phyloP scores from a whole-genome alignment of 2,113 vertebrate genomes.

The Pelusios castaneus region DNA sequence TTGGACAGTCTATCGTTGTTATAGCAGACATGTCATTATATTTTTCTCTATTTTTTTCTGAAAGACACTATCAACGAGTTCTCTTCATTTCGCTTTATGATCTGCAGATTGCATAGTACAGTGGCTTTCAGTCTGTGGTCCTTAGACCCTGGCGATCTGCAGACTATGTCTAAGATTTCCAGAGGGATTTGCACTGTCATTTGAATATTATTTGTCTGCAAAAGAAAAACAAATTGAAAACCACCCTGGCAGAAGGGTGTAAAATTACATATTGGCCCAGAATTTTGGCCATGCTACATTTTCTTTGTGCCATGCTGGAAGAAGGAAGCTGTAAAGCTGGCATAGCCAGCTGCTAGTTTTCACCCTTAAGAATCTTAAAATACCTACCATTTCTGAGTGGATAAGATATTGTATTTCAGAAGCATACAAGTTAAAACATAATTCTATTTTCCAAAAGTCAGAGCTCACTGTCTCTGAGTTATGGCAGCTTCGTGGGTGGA shows the following conservation, averaged over 20 bases:
- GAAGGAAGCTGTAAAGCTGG: background rate
- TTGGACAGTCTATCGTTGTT: background rate
- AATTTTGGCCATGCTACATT: background rate
- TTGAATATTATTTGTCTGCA: too few relatives aligned
- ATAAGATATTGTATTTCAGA: background rate
- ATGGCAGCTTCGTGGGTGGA: conserved; percentile 4
- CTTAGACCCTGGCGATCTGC: too few relatives aligned
- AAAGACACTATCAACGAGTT: background rate
- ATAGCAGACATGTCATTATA: background rate
- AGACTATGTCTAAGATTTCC: too few relatives aligned
- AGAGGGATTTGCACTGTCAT: too few relatives aligned
- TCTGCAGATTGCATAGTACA: background rate
- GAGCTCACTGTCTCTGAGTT: background rate
- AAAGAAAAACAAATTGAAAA: too few relatives aligned
- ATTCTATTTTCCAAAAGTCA: background rate
- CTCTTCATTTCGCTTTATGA: background rate
- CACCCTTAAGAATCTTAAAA: too few relatives aligned
- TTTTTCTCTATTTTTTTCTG: background rate
- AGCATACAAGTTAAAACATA: background rate
- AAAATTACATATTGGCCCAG: background rate
- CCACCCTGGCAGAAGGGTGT: background rate
- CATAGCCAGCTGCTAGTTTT: background rate
- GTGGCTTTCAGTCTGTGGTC: too few relatives aligned
- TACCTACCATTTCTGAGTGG: background rate
- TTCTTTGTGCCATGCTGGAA: background rate